Evolutionary conservation across 2,113 vertebrate species (phyloP).

Genomic region (Choloepus hoffmanni): DNA sequence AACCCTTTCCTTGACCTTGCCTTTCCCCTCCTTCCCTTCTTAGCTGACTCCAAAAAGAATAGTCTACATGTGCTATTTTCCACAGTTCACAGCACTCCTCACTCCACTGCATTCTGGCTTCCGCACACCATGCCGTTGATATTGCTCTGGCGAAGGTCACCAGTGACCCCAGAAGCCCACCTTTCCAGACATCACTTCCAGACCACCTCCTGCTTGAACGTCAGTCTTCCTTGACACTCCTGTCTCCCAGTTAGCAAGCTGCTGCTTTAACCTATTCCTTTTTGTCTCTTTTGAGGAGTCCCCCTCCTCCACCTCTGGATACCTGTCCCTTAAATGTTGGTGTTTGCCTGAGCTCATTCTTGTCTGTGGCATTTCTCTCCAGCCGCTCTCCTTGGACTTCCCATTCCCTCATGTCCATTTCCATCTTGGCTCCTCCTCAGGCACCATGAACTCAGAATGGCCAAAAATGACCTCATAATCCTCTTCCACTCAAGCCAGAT

Average conservation of each 20-base stretch:
- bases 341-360: not conserved
- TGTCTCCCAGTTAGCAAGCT: not conserved
- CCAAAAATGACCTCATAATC: not conserved
- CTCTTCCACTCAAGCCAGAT: not conserved
- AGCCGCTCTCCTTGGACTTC: not conserved
- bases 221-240: no score
- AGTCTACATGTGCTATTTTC: not conserved
- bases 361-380: not conserved
- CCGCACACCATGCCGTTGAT: not conserved
- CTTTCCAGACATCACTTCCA: not conserved
- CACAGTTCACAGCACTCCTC: not conserved
- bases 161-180: not conserved
- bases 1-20: not conserved
- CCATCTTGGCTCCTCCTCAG: not conserved
- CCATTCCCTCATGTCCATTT: not conserved
- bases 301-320: not conserved
- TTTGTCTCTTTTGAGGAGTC: not conserved
- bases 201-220: accelerated
- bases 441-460: not conserved
- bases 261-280: not conserved
- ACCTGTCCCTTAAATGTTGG: not conserved
- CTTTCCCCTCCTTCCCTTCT: not conserved
- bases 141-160: not conserved
- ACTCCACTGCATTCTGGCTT: not conserved
- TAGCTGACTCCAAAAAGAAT: no score